Conservation (phyloP, 2,888 invertebrate genomes). For the Dermolepida albohirtum region DNA sequence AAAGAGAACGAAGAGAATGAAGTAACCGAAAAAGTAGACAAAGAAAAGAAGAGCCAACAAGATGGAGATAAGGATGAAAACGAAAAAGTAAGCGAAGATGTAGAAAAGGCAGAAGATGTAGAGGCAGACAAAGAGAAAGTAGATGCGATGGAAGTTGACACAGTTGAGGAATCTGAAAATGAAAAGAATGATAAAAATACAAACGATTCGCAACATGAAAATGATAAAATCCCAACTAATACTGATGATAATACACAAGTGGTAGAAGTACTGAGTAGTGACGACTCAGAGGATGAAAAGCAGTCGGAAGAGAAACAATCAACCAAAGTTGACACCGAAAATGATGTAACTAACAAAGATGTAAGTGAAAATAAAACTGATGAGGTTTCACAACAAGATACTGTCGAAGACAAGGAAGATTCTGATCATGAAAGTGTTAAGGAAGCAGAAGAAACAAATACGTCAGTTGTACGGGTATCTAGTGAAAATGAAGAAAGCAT, state of each 20-base stretch:
- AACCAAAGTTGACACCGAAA: too few species aligned
- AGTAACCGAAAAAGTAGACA: background rate
- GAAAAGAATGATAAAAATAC: background rate
- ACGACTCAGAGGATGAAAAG: background rate
- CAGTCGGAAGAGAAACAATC: too few species aligned
- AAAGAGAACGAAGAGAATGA: conserved; percentile 13
- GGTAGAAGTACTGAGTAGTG: background rate
- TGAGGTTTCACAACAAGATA: conserved; percentile 1
- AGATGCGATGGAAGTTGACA: conserved; percentile 17
- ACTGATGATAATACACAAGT: background rate
- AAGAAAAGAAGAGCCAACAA: background rate
- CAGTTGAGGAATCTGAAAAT: background rate
- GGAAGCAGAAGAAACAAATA: conserved; percentile 11
- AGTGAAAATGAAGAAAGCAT: conserved; percentile 10
- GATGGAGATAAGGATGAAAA: conserved; percentile 1
- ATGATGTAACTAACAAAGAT: background rate
- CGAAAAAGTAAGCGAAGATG: background rate
- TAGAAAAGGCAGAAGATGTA: too few species aligned
- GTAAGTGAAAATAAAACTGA: background rate
- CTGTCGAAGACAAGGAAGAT: background rate
- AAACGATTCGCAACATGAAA: background rate
- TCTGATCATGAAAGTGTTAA: background rate
- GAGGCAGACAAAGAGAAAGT: background rate
- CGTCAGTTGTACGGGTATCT: background rate
- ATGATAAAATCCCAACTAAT: background rate